phyloP scores from a whole-genome alignment of 2,113 vertebrate genomes.

The Lophius piscatorius region DNA sequence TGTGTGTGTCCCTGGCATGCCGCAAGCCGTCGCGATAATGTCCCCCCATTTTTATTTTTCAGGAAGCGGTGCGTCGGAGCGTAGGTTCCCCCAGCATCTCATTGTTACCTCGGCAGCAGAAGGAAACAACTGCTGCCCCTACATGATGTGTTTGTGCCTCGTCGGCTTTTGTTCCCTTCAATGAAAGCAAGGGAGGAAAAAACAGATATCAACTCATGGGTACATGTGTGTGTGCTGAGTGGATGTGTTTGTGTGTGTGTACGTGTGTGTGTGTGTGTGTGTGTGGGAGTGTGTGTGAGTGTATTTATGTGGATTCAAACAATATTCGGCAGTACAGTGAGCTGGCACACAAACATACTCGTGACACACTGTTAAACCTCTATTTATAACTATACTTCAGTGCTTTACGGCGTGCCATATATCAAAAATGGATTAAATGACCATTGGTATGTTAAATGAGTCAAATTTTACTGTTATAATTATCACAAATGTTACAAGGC shows the following conservation, averaged over 20 bases:
- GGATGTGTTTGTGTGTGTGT: conserved; percentile 11
- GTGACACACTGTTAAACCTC: no score
- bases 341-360: neutral
- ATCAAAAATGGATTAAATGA: no score
- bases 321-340: no score
- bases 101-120: conserved; percentile 71
- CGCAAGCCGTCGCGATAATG: neutral
- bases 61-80: conserved; percentile 51
- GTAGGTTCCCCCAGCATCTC: conserved; percentile 44
- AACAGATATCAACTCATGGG: conserved; percentile 40
- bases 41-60: conserved; percentile 39
- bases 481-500: no score
- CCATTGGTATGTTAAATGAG: no score
- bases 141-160: conserved; percentile 39
- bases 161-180: conserved; percentile 37
- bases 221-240: no score
- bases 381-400: no score
- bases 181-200: conserved; percentile 57
- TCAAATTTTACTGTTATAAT: no score
- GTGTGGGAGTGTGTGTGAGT: neutral
- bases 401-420: no score
- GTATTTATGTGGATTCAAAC: no score
- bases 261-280: conserved; percentile 8
- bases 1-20: conserved; percentile 39
- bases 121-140: conserved; percentile 74